Evolutionary conservation across 2,888 invertebrate species (phyloP).

Genomic region (Cephus sareptanus): DNA sequence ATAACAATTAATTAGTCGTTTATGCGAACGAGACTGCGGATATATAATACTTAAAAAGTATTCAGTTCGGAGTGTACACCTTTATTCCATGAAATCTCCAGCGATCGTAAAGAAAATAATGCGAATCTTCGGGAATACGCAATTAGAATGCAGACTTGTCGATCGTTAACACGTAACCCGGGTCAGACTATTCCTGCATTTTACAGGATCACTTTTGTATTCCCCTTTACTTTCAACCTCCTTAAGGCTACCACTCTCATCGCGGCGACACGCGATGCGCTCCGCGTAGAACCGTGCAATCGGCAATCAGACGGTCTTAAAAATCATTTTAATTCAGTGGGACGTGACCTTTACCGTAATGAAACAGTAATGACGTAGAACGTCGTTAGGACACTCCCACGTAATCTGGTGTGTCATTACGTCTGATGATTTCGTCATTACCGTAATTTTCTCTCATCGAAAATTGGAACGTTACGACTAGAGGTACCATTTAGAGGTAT

Average conservation of each 20-base stretch:
- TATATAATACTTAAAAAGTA: no score
- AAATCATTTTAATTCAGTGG: constrained; percentile 24
- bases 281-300: neutral
- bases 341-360: constrained; percentile 22
- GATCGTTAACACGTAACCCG: no score
- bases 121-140: no score
- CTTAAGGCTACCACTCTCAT: neutral
- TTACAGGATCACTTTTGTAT: no score
- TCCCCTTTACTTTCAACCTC: neutral
- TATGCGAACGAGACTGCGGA: constrained; percentile 17
- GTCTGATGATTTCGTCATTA: constrained; percentile 27
- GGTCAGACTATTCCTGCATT: no score
- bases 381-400: constrained; percentile 29
- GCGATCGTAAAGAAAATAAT: no score
- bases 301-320: constrained; percentile 1
- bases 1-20: constrained; percentile 34
- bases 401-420: constrained; percentile 25
- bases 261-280: neutral
- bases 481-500: no score
- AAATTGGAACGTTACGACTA: neutral
- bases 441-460: constrained; percentile 15
- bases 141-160: no score
- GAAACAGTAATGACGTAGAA: constrained; percentile 24
- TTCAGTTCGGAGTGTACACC: no score
- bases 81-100: no score